Evolutionary conservation across 2,888 invertebrate genomes (phyloP), one percentile per base, ranked within the genome.

Genomic region (Tiphia femorata): DNA sequence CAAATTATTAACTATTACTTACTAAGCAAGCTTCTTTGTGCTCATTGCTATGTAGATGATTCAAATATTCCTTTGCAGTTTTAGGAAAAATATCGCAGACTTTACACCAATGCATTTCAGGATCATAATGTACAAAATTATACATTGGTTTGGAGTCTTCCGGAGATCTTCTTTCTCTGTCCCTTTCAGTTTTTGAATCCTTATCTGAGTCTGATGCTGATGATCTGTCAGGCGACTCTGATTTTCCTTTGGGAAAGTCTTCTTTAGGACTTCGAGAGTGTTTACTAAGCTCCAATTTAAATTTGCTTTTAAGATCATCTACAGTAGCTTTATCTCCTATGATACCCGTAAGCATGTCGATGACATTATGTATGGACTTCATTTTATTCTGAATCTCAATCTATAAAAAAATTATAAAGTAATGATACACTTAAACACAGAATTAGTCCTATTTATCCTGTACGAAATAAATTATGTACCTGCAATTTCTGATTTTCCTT

Each of bases 81-180:
- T 92, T 89, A 23, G 95, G 95, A 83, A 95, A 95, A 72, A 92
- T 91, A 81, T 93, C 91, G 84, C 95, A 95, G 43, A 91, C 88
- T 50, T 93, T 88, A 81, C 95, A 95, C 95, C 95, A 95, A 81
- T 95, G 94, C 87, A 93, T 90, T 85, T 94, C 94, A 0, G 94
- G 93, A 84, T 95, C 95, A 79, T 93, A 95, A 84, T 93, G 92
- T 48, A 93, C 90, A 77, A 91, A 92, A 87, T 93, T 94, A 82
- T 88, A 90, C 80, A 88, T 87, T 46, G 84, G 84, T 61, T 81
- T 84, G 3, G 75, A 61, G 47, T 83, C 86, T 48, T 80, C 74
- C 3, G 73, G 59, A 47, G 72, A 67, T 52, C 67, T 66, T 63
- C 67, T 61, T 46, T 70, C 61, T 59, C 72, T 72, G 27, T 75